Evolutionary conservation across 2,888 invertebrate species (phyloP), one percentile per base, ranked within the genome.

Genomic region (Lathronympha strigana): DNA sequence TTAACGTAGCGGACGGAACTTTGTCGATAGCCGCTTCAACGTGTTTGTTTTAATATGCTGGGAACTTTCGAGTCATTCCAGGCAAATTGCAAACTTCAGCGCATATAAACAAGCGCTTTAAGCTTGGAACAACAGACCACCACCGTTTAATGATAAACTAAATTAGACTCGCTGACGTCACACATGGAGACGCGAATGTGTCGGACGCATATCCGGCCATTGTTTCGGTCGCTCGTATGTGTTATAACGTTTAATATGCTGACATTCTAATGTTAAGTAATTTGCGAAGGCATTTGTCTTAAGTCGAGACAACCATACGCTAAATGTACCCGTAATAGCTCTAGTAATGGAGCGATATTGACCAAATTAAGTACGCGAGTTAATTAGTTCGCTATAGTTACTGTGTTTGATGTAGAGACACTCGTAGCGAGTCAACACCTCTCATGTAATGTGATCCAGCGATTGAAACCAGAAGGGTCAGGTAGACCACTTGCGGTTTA

Each of bases 1-100:
- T 88, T 83, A 88, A 87, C 85, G 83, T 85, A 82, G 81, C 81
- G 84, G 77, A 85, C 74, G 75, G 73, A 86, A 88, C 81, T 88
- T 87, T 86, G 81, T 81, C 82, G 66, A 69, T 68, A 75, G 73
- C 72, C 63, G 73, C 74, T 79, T 69, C 69, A 72, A 69, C 69
- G 68, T 72, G 70, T 68, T 63, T 63, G 57, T 63, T 54, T 50
- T 49, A 63, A 63, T 45, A 51, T 28, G 50, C 51, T 40, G 51
- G 38, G 2, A 49, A 57, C 33, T 57, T 45, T 55, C 13, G 40
- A 63, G 28, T 55, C 57, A 36, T 33, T 31, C 15, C 17, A 45
- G 19, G 21, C 19, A 54, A 62, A 33, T 21, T 45, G 45, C 53
- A 47, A 25, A 31, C 40, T 11, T 15, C 57, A 9, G 23, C 11